phyloP scores from a whole-genome alignment of 2,113 vertebrate species.

The Coracopsis vasa region DNA sequence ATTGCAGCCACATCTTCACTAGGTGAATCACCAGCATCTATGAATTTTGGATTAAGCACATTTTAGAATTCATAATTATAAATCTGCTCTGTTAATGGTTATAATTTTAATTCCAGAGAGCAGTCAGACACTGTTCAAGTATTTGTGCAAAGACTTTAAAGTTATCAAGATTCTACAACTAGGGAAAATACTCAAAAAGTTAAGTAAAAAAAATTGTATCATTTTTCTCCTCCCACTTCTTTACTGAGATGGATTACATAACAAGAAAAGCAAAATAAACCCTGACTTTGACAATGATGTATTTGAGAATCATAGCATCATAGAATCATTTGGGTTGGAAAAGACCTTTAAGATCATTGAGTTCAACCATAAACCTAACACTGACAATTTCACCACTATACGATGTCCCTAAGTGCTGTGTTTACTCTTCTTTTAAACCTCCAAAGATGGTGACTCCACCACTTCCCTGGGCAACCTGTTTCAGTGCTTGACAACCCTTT shows the following conservation, averaged over 20 bases:
- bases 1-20: not conserved
- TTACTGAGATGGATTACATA: not conserved
- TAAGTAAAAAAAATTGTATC: not conserved
- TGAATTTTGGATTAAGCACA: not conserved
- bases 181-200: not conserved
- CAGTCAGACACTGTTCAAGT: not conserved
- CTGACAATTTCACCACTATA: not conserved
- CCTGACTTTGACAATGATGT: not conserved
- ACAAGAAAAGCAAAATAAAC: not conserved
- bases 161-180: not conserved
- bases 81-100: not conserved
- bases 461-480: not conserved
- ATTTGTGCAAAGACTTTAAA: not conserved
- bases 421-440: not conserved
- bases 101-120: not conserved
- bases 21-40: not conserved
- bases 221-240: not conserved
- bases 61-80: not conserved
- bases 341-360: not conserved
- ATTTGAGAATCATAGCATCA: not conserved
- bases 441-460: not conserved
- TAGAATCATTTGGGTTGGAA: not conserved
- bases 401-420: not conserved
- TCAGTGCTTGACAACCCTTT: not conserved
- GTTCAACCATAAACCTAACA: not conserved